phyloP scores from a whole-genome alignment of 2,113 vertebrate species.

The Camelus bactrianus region DNA sequence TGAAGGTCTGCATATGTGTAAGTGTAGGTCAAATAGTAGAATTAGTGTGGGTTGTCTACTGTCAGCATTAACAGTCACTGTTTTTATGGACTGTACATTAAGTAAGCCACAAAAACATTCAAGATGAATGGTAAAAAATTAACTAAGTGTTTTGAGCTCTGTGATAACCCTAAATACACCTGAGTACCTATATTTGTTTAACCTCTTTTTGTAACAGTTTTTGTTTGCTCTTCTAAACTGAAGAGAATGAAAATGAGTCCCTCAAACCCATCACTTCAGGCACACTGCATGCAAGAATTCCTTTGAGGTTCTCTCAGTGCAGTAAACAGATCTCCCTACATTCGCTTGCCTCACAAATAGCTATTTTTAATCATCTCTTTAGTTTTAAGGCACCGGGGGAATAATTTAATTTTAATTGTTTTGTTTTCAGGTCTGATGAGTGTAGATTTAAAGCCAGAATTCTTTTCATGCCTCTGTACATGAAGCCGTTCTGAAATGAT shows the following conservation, averaged over 20 bases:
- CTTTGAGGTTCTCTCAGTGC: conserved; percentile 74
- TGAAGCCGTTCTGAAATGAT: conserved; percentile 59
- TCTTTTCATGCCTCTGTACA: conserved; percentile 51
- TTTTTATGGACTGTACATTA: neutral
- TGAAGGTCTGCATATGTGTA: accelerated
- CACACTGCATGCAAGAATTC: conserved; percentile 61
- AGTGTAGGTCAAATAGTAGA: accelerated
- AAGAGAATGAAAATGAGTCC: conserved; percentile 69
- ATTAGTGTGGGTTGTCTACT: neutral
- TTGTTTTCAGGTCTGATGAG: conserved; percentile 85
- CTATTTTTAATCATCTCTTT: conserved; percentile 82
- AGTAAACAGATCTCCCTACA: conserved; percentile 83
- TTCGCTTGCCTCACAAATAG: conserved; percentile 78
- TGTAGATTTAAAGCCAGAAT: conserved; percentile 78
- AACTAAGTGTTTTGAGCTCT: neutral
- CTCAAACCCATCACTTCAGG: conserved; percentile 74
- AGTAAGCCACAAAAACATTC: neutral
- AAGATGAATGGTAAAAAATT: neutral
- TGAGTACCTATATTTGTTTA: conserved; percentile 37
- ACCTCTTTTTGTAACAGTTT: conserved; percentile 67
- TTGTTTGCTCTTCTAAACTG: conserved; percentile 80
- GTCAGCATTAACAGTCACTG: neutral
- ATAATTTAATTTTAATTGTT: conserved; percentile 89
- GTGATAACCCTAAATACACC: neutral
- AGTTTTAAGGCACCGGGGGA: conserved; percentile 77